Percentiles rank a stretch among this genome's conserved stretches.
Conservation (phyloP, 92 coral and sea anemone genomes). For the Porites rus region DNA sequence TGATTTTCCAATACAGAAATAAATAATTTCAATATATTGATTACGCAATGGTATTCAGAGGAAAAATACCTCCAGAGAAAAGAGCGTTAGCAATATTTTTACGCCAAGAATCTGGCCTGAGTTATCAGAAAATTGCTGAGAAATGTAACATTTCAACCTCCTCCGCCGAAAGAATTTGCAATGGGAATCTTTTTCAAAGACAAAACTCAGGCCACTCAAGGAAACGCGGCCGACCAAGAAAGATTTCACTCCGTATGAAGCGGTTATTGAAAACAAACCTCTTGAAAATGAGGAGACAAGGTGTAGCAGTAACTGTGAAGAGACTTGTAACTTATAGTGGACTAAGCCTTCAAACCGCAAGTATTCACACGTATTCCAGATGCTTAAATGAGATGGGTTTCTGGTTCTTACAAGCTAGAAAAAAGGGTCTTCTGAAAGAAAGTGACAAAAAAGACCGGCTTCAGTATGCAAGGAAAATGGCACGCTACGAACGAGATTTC, state of each 20-base stretch:
- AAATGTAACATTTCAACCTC: conserved; percentile 48
- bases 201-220: not conserved
- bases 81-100: conserved; percentile 50
- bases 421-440: too few species aligned
- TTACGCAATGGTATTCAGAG: conserved; percentile 38
- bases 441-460: too few species aligned
- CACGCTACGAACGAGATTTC: too few species aligned
- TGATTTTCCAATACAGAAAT: too few species aligned
- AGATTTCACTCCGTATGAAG: conserved; percentile 24
- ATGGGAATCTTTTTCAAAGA: not conserved
- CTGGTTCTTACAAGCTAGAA: too few species aligned
- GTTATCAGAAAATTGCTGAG: conserved; percentile 40
- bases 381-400: too few species aligned
- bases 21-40: not conserved
- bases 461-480: too few species aligned
- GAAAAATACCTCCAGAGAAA: conserved; percentile 9
- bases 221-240: conserved; percentile 47
- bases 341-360: too few species aligned
- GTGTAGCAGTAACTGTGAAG: too few species aligned
- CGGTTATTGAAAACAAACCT: conserved; percentile 29
- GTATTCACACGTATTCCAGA: too few species aligned
- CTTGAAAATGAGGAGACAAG: conserved; percentile 17
- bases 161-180: conserved; percentile 47
- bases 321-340: too few species aligned
- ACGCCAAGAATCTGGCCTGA: conserved; percentile 13